Percentiles rank a stretch among this genome's conserved stretches.
Conservation (phyloP, 92 coral and sea anemone species). For the Scolanthus callimorphus region DNA sequence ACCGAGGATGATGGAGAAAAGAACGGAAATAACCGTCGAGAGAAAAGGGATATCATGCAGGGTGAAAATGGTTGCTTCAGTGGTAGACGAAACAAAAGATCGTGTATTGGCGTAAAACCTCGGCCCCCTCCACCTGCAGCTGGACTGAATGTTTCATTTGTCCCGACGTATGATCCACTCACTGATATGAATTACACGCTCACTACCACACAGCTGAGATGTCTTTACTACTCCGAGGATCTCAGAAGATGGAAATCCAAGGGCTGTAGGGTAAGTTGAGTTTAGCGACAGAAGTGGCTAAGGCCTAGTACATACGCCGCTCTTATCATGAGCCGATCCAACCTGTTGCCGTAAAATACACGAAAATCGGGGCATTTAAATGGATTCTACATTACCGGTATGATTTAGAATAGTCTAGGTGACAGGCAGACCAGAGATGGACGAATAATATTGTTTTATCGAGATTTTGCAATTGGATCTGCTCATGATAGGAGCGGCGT, state of each 20-base stretch:
- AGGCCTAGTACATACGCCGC: too few relatives aligned
- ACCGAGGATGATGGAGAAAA: neutral
- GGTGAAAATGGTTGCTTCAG: neutral
- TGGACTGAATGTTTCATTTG: neutral
- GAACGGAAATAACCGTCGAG: neutral
- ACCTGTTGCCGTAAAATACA: too few relatives aligned
- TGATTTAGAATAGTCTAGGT: too few relatives aligned
- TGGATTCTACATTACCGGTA: too few relatives aligned
- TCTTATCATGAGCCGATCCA: too few relatives aligned
- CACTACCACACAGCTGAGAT: neutral
- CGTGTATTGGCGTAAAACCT: neutral
- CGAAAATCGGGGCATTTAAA: too few relatives aligned
- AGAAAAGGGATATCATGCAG: neutral
- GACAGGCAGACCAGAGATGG: too few relatives aligned
- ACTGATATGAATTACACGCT: neutral
- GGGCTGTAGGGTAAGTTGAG: neutral
- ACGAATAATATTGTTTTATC: too few relatives aligned
- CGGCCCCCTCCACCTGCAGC: neutral
- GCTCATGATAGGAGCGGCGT: too few relatives aligned
- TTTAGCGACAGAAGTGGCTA: neutral
- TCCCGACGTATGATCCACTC: neutral
- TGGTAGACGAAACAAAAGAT: neutral
- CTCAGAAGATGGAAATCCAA: neutral
- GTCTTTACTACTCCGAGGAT: neutral
- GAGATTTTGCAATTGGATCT: too few relatives aligned